Evolutionary conservation across 2,888 invertebrate genomes (phyloP), one percentile per base, ranked within the genome.

Genomic region (Pristionchus exspectatus): DNA sequence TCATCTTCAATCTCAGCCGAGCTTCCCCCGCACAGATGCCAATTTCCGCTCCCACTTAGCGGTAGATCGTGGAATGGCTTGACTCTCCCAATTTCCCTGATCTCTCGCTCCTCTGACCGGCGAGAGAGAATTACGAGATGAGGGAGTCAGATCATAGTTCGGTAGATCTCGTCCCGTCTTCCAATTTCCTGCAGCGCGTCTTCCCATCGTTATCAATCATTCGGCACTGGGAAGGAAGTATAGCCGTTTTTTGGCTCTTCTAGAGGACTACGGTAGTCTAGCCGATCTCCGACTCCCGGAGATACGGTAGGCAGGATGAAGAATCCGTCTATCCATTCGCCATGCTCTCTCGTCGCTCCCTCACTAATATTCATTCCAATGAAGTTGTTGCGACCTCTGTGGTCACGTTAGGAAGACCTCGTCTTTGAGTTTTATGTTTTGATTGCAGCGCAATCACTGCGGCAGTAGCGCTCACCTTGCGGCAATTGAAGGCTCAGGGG

Each of bases 141-240:
- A 30, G 69, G 33, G 69, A 72, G 69, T 30, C 44, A 50, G 44
- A 50, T n/a, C n/a, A n/a, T 50, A 59, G 21, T 7, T 21, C n/a
- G 63, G 63, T 63, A 63, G n/a, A 63, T 2, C 63, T 30, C 16
- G 33, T 12, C 18, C 14, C 27, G 16, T 27, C n/a, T 66, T 72
- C 69, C 69, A 27, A 72, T 72, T 72, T 72, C 69, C 69, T 72
- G 30, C n/a, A n/a, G n/a, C 33, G 30, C 69, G 33, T 2, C 63
- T n/a, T 16, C 30, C 18, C 69, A 72, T 72, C 69, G 33, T 72
- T 30, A 72, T 72, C 69, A 72, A 72, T 72, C 69, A 72, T 30
- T 30, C 10, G 44, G 44, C 44, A 24, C 63, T 2, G 63, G 21
- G 69, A 30, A 72, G 69, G 69, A 69, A 72, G 69, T 72, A 72